These are phyloP conservation scores for Pteruthius melanotis DNA, from an alignment of 2,113 vertebrate genomes.

Conservation along the genomic window DNA sequence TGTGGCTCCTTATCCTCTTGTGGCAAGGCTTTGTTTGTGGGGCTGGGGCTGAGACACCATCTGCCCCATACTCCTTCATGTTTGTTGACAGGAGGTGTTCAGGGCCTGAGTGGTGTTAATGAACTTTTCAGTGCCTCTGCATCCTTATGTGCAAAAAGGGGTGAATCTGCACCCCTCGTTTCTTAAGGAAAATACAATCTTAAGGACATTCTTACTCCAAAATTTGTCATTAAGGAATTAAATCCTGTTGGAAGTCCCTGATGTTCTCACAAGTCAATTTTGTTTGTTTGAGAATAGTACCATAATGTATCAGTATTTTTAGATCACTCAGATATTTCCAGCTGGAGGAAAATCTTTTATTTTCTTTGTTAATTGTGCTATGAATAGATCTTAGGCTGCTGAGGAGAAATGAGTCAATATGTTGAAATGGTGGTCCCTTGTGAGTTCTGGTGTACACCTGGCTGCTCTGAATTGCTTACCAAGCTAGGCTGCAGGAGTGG, in stretches of 20 bases:
- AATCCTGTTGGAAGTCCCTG: background rate
- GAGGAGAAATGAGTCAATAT: background rate
- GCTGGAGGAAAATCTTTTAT: background rate
- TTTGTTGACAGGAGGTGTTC: background rate
- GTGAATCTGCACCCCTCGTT: background rate
- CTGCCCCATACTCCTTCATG: background rate
- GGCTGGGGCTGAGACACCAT: background rate
- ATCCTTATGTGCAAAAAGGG: background rate
- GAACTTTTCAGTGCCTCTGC: background rate
- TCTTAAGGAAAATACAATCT: background rate
- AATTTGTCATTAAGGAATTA: slow-evolving; percentile 2
- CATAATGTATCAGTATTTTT: slow-evolving; percentile 27
- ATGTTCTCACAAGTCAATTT: background rate
- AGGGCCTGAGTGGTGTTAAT: background rate
- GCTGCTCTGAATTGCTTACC: slow-evolving; percentile 23
- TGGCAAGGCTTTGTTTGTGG: background rate
- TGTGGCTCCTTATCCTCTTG: background rate
- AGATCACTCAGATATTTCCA: slow-evolving; percentile 17
- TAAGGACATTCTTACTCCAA: background rate
- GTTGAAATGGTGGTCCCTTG: slow-evolving; percentile 8
- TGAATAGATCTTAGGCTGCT: slow-evolving; percentile 23
- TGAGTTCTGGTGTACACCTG: slow-evolving; percentile 39
- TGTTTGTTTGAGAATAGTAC: background rate
- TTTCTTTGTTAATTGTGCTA: slow-evolving; percentile 41
- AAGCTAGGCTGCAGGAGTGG: background rate